Conservation (phyloP, 1,140 invertebrate genomes). For the Drosophila ananassae region DNA sequence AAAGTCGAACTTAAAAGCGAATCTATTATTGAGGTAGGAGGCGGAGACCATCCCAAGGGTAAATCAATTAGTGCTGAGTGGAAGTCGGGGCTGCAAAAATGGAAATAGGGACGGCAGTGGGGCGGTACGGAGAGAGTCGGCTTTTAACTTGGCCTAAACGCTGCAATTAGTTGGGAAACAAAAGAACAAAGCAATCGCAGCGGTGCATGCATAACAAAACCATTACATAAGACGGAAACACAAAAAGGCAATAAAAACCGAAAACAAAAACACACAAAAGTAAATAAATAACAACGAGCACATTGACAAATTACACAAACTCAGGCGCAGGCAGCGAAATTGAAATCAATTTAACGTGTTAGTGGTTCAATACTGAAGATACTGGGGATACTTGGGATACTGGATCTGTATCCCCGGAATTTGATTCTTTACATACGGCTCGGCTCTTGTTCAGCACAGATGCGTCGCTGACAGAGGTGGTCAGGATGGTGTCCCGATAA, state of each 20-base stretch:
- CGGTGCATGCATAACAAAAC: slow-evolving; percentile 58
- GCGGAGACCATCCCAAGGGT: slow-evolving; percentile 49
- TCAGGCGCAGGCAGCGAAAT: slow-evolving; percentile 47
- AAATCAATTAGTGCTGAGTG: slow-evolving; percentile 53
- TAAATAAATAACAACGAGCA: slow-evolving; percentile 39
- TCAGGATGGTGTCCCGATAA: slow-evolving; percentile 82
- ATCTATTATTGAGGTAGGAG: slow-evolving; percentile 28
- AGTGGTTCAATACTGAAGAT: slow-evolving; percentile 12
- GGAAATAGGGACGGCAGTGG: neutral
- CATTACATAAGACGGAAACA: slow-evolving; percentile 55
- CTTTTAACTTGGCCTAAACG: slow-evolving; percentile 48
- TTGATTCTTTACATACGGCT: slow-evolving; percentile 70
- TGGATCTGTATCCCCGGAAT: neutral
- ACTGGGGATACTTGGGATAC: slow-evolving; percentile 7
- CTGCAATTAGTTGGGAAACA: slow-evolving; percentile 46
- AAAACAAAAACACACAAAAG: slow-evolving; percentile 32
- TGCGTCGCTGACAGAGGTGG: slow-evolving; percentile 82
- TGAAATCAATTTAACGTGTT: slow-evolving; percentile 67
- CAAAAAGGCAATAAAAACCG: slow-evolving; percentile 6
- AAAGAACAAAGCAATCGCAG: slow-evolving; percentile 46
- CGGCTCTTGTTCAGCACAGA: slow-evolving; percentile 77
- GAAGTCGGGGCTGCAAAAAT: neutral
- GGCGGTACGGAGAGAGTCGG: neutral
- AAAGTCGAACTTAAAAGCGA: slow-evolving; percentile 24
- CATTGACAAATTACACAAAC: slow-evolving; percentile 46